Conservation (phyloP, 2,797 vertebrate species). For the Lagocephalus sceleratus region DNA sequence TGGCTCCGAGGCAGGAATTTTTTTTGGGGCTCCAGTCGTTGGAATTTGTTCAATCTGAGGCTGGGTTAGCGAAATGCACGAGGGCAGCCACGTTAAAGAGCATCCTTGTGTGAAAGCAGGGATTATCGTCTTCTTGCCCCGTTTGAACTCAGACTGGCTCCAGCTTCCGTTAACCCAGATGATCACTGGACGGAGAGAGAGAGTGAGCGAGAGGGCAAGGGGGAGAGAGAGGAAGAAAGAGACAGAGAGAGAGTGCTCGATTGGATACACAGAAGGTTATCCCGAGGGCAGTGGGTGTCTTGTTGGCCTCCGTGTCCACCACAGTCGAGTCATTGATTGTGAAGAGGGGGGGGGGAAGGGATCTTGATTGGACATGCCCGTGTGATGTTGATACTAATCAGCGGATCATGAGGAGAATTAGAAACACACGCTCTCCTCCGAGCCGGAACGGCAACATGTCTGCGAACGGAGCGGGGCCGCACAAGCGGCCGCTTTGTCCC, state of each 20-base stretch:
- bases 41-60: too few species aligned
- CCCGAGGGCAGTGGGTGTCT: conserved; percentile 24
- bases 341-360: conserved; percentile 19
- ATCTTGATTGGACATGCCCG: conserved; percentile 38
- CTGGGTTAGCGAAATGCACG: background rate
- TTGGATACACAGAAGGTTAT: conserved; percentile 38
- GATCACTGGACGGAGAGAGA: background rate
- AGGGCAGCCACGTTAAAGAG: background rate
- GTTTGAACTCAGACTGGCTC: background rate
- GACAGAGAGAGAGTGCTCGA: background rate
- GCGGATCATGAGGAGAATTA: conserved; percentile 49
- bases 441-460: conserved; percentile 14
- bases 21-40: too few species aligned
- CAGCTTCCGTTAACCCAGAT: background rate
- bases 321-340: conserved; percentile 41
- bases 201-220: too few species aligned
- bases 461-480: background rate
- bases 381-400: conserved; percentile 49
- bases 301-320: conserved; percentile 11
- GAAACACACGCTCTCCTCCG: conserved; percentile 30
- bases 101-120: background rate
- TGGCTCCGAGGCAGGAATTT: too few species aligned
- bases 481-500: conserved; percentile 27
- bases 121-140: background rate
- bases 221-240: background rate